Base-by-base conservation (phyloP, 2,113 vertebrate species). In the Ploceus nigricollis region DNA sequence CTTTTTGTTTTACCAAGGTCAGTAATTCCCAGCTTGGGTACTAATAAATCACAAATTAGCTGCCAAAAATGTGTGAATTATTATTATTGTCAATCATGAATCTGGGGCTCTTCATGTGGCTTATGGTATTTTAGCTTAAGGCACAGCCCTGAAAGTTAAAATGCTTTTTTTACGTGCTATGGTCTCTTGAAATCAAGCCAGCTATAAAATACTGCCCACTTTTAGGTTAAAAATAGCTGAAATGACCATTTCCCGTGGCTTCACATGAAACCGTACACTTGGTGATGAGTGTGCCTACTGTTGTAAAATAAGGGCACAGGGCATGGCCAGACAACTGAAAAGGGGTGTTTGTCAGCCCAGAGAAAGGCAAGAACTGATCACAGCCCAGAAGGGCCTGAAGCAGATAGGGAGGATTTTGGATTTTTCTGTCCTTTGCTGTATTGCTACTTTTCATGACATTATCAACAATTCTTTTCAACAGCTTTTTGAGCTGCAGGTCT, bases 171-270 rank as follows among this genome's bases (percentile, higher is more conserved):
- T 24, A 24, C 37, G 37, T 85, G 37, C 37, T 28, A 77, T 45
- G 40, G 44, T 92, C 51, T 66, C 81, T 66, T 71, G 57, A 92
- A 89, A 89, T 85, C 89, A 94, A 89, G 89, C 23, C 56, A 87
- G 35, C 53, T 72, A 23, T 76, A 71, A 87, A 89, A 89, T 33
- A 21, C 54, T 89, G 61, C 53, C 61, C 50, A 68, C 31, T 87
- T 75, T 71, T 37, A 72, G 70, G n/a, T 40, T 91, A 56, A 87
- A 94, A 93, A 95, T 78, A 95, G 73, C 77, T 69, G 73, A 93
- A 94, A 91, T 73, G 53, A 69, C n/a, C n/a, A 11, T 60, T 89
- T 91, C 83, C 81, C 85, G 65, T 87, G 95, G 89, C 84, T 91
- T 94, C 37, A 76, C 37, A 37, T 45, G 81, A 84, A 97, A 82